These are phyloP conservation scores for Monoplex corrugatus DNA, from an alignment of 2,888 invertebrate species.

Conservation along the genomic window DNA sequence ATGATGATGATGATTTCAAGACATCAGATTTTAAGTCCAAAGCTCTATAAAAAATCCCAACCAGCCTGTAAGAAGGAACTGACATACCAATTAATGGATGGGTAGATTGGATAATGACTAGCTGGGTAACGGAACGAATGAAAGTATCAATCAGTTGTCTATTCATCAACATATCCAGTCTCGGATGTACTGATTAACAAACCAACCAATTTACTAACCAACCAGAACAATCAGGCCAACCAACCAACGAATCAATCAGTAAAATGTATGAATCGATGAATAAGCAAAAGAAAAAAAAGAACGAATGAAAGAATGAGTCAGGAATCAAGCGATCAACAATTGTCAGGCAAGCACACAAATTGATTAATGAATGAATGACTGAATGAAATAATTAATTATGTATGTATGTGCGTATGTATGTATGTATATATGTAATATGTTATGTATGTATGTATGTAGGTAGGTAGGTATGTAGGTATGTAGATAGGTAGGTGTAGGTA, in stretches of 20 bases:
- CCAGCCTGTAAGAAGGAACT: too few species aligned
- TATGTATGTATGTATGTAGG: neutral
- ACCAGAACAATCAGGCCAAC: too few species aligned
- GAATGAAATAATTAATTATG: neutral
- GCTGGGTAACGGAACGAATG: too few species aligned
- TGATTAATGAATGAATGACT: neutral
- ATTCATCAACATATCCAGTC: too few species aligned
- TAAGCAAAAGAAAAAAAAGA: neutral
- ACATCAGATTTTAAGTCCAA: too few species aligned
- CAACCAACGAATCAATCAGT: neutral
- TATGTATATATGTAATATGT: neutral
- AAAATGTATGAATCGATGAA: neutral
- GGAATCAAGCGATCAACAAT: neutral
- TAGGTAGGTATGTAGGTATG: neutral
- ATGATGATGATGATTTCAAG: too few species aligned
- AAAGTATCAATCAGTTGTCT: too few species aligned
- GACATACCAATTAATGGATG: too few species aligned
- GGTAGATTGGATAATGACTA: too few species aligned
- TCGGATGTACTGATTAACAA: too few species aligned
- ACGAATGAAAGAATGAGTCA: neutral
- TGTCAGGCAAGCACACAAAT: neutral
- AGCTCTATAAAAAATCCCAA: too few species aligned
- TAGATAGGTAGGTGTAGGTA: neutral
- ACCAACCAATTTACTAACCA: neutral
- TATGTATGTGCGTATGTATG: neutral